Evolutionary conservation across 2,888 invertebrate genomes (phyloP), one percentile per base, ranked within the genome.

Genomic region (Teleogryllus oceanicus): DNA sequence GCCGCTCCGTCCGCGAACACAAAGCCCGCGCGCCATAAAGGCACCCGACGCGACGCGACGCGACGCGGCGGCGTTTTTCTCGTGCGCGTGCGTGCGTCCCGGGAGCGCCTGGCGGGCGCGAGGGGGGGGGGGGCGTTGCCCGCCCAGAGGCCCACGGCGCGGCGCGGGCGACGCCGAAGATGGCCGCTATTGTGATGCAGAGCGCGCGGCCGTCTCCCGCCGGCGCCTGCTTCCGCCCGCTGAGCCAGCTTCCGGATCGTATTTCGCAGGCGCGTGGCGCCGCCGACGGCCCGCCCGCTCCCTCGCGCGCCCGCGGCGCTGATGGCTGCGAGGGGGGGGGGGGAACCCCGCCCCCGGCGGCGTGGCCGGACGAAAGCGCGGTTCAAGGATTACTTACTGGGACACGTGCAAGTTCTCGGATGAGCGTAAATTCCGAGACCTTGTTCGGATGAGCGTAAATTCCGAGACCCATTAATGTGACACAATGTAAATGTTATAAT

Each of bases 211-310:
- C 62, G 62, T n/a, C 16, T 13, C 16, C 62, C 4, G 16, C 16
- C 16, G 16, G 62, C 62, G 16, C 62, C 62, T 4, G n/a, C 62
- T 62, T 62, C 62, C 62, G 62, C 16, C 62, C 62, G 62, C 62
- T 62, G 62, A 62, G 62, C 62, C 62, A 62, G 62, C 62, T 62
- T 62, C 62, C 62, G 62, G 62, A 62, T 62, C 62, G 62, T 62
- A 62, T 62, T 62, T 62, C 62, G 62, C 62, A 62, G 62, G 62
- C 62, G 62, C 62, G 62, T 62, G 62, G 62, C 62, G 62, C 62
- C 16, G 16, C 13, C 62, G 8, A 11, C 16, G 3, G 18, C 62
- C 2, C 62, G 18, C 13, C 51, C 62, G 62, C 62, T 12, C 16
- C 37, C 62, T 62, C 62, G 62, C 62, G 62, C 62, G 62, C 62